Evolutionary conservation across 2,888 invertebrate species (phyloP).

Genomic region (Anoplius nigerrimus): DNA sequence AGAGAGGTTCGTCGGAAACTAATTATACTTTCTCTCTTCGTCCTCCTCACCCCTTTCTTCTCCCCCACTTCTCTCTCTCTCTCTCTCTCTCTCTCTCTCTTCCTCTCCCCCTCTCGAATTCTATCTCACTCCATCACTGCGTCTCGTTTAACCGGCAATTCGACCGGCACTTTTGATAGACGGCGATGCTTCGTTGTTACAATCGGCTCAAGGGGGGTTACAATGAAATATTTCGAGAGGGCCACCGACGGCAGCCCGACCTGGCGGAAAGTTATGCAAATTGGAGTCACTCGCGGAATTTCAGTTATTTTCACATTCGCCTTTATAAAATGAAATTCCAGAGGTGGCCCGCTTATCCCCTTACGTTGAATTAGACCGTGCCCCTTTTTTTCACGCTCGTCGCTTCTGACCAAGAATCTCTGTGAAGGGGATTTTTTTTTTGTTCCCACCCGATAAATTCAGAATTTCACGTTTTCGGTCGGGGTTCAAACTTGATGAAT

Average conservation of each 20-base stretch:
- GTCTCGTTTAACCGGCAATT: neutral
- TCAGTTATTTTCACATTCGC: constrained; percentile 52
- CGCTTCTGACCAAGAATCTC: too few species aligned
- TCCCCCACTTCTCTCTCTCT: neutral
- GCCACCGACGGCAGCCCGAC: constrained; percentile 12
- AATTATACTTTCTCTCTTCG: neutral
- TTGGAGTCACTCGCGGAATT: constrained; percentile 55
- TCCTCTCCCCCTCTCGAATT: neutral
- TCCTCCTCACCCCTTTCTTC: neutral
- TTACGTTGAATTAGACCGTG: constrained; percentile 27
- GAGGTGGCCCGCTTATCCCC: constrained; percentile 1
- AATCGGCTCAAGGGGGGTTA: constrained; percentile 18
- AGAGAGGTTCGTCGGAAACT: too few species aligned
- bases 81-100: neutral
- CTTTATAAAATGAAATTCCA: constrained; percentile 58
- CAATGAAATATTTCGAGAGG: constrained; percentile 15
- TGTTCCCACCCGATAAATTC: too few species aligned
- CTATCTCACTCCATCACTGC: neutral
- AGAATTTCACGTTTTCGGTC: too few species aligned
- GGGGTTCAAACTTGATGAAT: too few species aligned
- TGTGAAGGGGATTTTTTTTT: too few species aligned
- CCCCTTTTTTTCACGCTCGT: constrained; percentile 25
- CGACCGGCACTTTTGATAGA: neutral
- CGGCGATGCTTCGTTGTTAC: constrained; percentile 1
- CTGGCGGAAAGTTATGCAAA: constrained; percentile 58